phyloP scores from a whole-genome alignment of 2,888 invertebrate genomes.

The Oconnorella tubifera region DNA sequence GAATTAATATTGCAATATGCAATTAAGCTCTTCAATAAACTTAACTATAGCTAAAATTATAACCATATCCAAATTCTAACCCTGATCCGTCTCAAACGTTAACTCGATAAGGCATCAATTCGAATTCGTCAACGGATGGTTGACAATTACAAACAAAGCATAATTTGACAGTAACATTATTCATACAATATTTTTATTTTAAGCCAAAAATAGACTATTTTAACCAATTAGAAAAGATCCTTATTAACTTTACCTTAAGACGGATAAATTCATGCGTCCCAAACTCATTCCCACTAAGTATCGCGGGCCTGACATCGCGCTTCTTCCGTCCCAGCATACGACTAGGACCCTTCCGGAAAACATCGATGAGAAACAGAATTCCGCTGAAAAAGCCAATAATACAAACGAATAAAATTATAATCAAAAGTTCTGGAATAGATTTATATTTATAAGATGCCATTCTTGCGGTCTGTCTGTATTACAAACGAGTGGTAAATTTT shows the following conservation, averaged over 20 bases:
- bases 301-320: background rate
- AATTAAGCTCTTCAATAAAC: background rate
- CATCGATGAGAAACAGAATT: background rate
- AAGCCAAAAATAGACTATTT: no score
- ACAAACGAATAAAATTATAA: background rate
- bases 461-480: no score
- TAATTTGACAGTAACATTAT: no score
- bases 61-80: no score
- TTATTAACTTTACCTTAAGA: constrained; percentile 5
- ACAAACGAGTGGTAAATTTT: no score
- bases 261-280: background rate
- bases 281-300: background rate
- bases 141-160: no score
- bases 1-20: background rate
- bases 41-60: background rate
- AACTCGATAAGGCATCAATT: no score
- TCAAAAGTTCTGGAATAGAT: background rate
- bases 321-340: background rate
- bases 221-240: no score
- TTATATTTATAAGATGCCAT: background rate
- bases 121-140: no score
- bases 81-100: no score
- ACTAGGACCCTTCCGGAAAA: background rate
- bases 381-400: background rate
- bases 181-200: no score